Conservation (phyloP, 23 tunicate species). For the Diplosoma virens region DNA sequence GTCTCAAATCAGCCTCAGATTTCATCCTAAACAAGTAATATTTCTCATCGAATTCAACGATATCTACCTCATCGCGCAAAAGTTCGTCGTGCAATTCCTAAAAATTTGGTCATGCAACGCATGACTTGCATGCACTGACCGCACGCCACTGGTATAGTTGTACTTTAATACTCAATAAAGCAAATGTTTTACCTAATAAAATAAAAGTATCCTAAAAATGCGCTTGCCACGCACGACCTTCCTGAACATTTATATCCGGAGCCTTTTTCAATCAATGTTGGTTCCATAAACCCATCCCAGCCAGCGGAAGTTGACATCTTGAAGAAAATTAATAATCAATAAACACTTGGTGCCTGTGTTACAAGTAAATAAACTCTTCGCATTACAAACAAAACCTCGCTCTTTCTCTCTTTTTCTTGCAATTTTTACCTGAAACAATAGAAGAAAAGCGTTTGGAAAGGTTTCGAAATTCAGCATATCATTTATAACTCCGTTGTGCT, state of each 20-base stretch:
- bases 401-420: too few species aligned
- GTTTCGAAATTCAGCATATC: conserved; percentile 77
- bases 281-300: conserved; percentile 96
- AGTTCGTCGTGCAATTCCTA: too few species aligned
- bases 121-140: too few species aligned
- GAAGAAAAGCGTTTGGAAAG: conserved; percentile 76
- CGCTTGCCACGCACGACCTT: conserved; percentile 54
- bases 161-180: too few species aligned
- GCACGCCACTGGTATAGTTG: too few species aligned
- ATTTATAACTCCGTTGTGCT: conserved; percentile 64
- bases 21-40: too few species aligned
- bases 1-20: too few species aligned
- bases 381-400: too few species aligned
- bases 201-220: conserved; percentile 75
- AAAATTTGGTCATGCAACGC: too few species aligned
- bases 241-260: too few species aligned
- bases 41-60: too few species aligned
- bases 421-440: conserved; percentile 72
- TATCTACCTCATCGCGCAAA: too few species aligned
- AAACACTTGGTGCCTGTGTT: background rate
- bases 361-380: background rate
- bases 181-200: conserved; percentile 77
- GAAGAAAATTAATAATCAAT: background rate
- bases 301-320: conserved; percentile 96
- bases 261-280: conserved; percentile 58